These are phyloP conservation scores for Drosophila leonis DNA, from an alignment of 2,888 invertebrate species.

Conservation along the genomic window DNA sequence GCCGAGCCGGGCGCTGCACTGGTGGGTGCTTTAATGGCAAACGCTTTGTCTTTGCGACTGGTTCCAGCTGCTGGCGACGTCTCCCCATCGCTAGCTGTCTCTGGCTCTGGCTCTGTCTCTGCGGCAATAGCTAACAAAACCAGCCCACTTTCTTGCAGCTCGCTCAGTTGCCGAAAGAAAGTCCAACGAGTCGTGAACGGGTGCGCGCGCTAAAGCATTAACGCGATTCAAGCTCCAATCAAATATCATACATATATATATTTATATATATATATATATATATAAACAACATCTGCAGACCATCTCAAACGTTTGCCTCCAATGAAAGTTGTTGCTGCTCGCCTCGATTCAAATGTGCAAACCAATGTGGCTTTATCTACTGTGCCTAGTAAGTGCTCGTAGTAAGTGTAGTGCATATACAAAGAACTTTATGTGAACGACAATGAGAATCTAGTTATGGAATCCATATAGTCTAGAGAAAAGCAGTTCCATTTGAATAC, in stretches of 20 bases:
- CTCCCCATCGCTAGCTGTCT: constrained; percentile 35
- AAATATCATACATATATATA: constrained; percentile 1
- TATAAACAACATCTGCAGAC: constrained; percentile 15
- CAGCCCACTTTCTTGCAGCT: constrained; percentile 84
- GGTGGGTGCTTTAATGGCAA: constrained; percentile 57
- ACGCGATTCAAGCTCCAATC: constrained; percentile 27
- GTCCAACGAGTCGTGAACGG: constrained; percentile 78
- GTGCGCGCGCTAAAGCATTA: constrained; percentile 41
- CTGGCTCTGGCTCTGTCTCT: constrained; percentile 20
- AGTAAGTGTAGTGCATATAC: neutral
- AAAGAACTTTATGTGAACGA: constrained; percentile 7
- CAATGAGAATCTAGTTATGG: neutral
- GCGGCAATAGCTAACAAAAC: constrained; percentile 74
- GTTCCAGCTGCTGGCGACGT: constrained; percentile 57
- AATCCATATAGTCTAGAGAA: neutral
- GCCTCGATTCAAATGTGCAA: constrained; percentile 58
- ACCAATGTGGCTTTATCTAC: constrained; percentile 39
- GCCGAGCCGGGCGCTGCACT: constrained; percentile 38
- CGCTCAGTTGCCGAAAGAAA: constrained; percentile 85
- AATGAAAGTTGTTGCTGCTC: constrained; percentile 52
- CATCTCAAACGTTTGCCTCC: constrained; percentile 36
- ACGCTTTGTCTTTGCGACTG: constrained; percentile 62
- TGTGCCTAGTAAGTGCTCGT: constrained; percentile 65
- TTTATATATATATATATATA: neutral
- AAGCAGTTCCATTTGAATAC: neutral